Evolutionary conservation across 1,140 invertebrate genomes (phyloP), one percentile per base, ranked within the genome.

Genomic region (Brachionus calyciflorus): DNA sequence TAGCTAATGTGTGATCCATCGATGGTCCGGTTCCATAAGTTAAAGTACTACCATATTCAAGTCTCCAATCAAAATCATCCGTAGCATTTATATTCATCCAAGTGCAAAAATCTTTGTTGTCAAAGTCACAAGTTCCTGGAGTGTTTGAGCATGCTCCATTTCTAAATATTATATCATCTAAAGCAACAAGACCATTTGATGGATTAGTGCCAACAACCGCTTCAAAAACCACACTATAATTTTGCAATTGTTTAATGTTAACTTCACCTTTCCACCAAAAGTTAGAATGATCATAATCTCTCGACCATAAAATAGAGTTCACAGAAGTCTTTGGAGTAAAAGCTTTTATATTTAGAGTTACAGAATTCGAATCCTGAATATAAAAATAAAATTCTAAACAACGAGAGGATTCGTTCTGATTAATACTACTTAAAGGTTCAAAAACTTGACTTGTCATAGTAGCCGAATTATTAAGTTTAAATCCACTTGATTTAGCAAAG

Each of bases 1-100:
- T 68, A 26, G 26, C 7, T 51, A 28, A 17, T 17, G 86, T 86
- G 70, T 87, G 91, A 81, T 93, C 91, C 80, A 86, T 87, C 6
- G 87, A 87, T 0, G 83, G 83, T 17, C 83, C 82, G 14, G 82
- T 82, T 14, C 79, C 79, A 9, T 40, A 21, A 49, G 79, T 81
- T 9, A 51, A 9, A 21, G 82, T 82, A 0, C 77, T 33, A 1
- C 80, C 79, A 44, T 48, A 68, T 24, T 77, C 75, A 49, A 80
- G 73, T 44, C 76, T 79, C 82, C 82, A 83, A 78, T 84, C 81
- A 81, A 84, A 83, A 9, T 63, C 41, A 7, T 75, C 77, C 3
- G 69, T 51, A 41, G 17, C 46, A 55, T 49, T 49, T 55, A 51
- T 28, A 41, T 73, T 73, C 10, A 40, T 55, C 69, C 69, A 73